Base-by-base conservation (phyloP, 2,888 invertebrate genomes). In the Branchinecta sandiegonensis region DNA sequence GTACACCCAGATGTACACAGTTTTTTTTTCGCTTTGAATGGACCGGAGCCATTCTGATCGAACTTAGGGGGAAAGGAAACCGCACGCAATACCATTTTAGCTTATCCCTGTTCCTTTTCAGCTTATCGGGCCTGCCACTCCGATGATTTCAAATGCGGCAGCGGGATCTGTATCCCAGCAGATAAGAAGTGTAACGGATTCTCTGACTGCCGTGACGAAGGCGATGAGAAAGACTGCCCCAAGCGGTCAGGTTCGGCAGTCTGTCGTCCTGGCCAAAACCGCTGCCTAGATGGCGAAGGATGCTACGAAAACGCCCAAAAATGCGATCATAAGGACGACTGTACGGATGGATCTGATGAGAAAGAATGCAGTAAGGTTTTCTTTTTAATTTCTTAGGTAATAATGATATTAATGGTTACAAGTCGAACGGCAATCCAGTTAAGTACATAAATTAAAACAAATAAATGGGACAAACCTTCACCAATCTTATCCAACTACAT, bases 171-270 rank as follows among this genome's bases (percentile, higher is more conserved):
- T 79, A 86, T 94, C 77, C 88, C 90, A 66, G 87, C 87, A 77
- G 86, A 88, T 74, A 93, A 92, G 78, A 87, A 85, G 76, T 95
- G 95, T 79, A 92, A 95, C 77, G 94, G 95, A 75, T 86, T 86
- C 75, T 87, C 85, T 76, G 94, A 94, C 79, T 95, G 95, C 78
- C 75, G 80, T 14, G 79, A 80, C 70, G 72, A 74, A 69, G 73
- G 74, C 47, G 77, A 77, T 70, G 77, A 77, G 69, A 68, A 70
- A 5, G 74, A 73, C 46, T 77, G 77, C 71, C 84, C 84, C 71
- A 93, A 93, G 76, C 92, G 92, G 77, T 84, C 86, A 71, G 85
- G 84, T 70, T 70, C 77, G 13, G 73, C 77, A 14, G 74, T 77
- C 8, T 93, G 92, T 75, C 82, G 86, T 46, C 81, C 92, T 74